These are phyloP conservation scores for Flexamia atlantica DNA, from an alignment of 2,888 invertebrate species.

Conservation along the genomic window DNA sequence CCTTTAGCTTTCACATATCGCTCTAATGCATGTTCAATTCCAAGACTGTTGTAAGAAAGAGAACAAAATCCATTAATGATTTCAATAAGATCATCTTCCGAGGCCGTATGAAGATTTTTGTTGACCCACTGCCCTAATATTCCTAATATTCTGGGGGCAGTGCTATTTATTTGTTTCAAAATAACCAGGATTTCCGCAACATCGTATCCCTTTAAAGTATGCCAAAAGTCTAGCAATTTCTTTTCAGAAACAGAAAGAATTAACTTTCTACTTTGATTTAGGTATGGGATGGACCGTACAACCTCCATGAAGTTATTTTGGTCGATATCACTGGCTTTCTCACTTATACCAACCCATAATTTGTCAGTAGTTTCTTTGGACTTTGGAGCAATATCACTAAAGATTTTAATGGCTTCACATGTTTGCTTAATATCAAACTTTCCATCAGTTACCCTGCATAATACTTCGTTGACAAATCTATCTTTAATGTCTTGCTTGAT, in stretches of 20 bases:
- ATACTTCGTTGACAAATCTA: constrained; percentile 79
- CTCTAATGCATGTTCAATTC: constrained; percentile 79
- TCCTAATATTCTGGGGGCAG: constrained; percentile 72
- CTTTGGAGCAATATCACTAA: constrained; percentile 76
- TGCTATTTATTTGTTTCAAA: constrained; percentile 66
- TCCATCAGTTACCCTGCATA: constrained; percentile 80
- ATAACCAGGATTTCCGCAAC: constrained; percentile 69
- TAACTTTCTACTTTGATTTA: constrained; percentile 80
- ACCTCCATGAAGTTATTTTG: constrained; percentile 78
- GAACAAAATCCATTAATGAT: constrained; percentile 78
- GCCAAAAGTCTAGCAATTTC: constrained; percentile 78
- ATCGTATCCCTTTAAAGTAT: constrained; percentile 75
- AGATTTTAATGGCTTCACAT: constrained; percentile 78
- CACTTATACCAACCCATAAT: constrained; percentile 82
- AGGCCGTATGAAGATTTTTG: constrained; percentile 79
- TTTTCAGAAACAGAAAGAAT: constrained; percentile 79
- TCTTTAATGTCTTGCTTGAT: constrained; percentile 74
- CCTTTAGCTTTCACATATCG: constrained; percentile 78
- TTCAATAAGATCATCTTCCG: constrained; percentile 77
- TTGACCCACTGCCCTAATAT: constrained; percentile 78
- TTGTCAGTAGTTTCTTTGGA: constrained; percentile 78
- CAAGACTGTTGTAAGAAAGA: constrained; percentile 78
- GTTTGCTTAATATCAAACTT: constrained; percentile 79
- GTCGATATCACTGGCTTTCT: constrained; percentile 78
- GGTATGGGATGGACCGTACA: constrained; percentile 78